Evolutionary conservation across 2,888 invertebrate genomes (phyloP).

Genomic region (Stramonita haemastoma): DNA sequence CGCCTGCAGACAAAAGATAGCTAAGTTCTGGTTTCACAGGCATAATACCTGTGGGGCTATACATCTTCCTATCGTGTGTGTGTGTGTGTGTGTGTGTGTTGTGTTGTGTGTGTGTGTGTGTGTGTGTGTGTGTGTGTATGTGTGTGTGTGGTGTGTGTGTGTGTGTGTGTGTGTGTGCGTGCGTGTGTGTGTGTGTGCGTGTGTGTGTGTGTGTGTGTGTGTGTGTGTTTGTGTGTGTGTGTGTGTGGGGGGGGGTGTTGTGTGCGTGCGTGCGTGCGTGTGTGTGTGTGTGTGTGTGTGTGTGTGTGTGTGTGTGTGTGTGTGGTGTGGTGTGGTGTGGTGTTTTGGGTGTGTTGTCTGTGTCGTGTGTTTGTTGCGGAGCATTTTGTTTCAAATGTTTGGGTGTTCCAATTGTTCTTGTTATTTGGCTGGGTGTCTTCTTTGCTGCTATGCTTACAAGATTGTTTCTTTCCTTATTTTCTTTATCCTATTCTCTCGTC

Average conservation of each 20-base stretch:
- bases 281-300: not conserved
- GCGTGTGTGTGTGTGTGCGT: slow-evolving; percentile 7
- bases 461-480: no score
- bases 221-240: no score
- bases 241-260: not conserved
- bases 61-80: not conserved
- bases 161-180: slow-evolving; percentile 12
- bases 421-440: not conserved
- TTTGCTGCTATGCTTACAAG: not conserved
- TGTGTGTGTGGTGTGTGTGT: not conserved
- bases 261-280: not conserved
- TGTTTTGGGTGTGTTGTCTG: not conserved
- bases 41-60: no score
- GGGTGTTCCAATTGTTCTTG: not conserved
- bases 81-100: slow-evolving; percentile 15
- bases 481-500: no score
- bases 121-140: not conserved
- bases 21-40: no score
- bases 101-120: slow-evolving; percentile 24
- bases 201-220: not conserved
- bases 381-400: no score
- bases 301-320: slow-evolving; percentile 1
- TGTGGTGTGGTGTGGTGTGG: not conserved
- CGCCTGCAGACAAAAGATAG: no score
- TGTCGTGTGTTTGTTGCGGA: not conserved